Evolutionary conservation across 2,113 vertebrate genomes (phyloP), one percentile per base, ranked within the genome.

Genomic region (Elanoides forficatus): DNA sequence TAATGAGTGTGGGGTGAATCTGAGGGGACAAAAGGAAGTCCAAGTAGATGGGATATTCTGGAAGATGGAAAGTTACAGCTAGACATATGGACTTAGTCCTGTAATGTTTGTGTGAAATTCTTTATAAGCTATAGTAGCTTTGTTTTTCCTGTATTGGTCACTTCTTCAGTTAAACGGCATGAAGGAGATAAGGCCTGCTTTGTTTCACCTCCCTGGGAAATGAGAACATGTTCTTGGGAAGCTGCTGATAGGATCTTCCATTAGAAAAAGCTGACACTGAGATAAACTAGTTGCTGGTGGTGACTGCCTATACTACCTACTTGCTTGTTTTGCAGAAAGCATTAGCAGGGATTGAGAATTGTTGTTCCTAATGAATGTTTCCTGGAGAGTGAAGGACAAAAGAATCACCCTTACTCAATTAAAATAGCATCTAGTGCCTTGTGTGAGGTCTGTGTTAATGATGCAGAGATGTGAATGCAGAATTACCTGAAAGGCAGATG

Each of bases 181-280:
- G 5, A 40, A 52, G 76, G 47, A 86, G 92, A 93, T 84, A 92
- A 96, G 15, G 56, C 23, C 40, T 12, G 17, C 32, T 91, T 96
- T n/a, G 5, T 86, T 85, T 68, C 58, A 74, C 86, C 43, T 92
- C 30, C 36, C 23, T 82, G 63, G 42, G 76, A 85, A 90, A 92
- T 38, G 65, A 81, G 79, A 85, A 81, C 47, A 34, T 30, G 47
- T 67, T 82, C 43, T 47, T 79, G 72, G 45, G 93, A 96, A 96
- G 85, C 21, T 83, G n/a, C 86, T 92, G 85, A 92, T 87, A 80
- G 81, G 56, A 94, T 95, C 93, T 97, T 93, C 92, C 89, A n/a
- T 36, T 91, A 79, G 83, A 58, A 82, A 71, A 81, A 42, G 29
- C 53, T 86, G 84, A 56, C 68, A 60, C 68, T 16, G 60, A 94